Evolutionary conservation across 1,140 invertebrate species (phyloP), one percentile per base, ranked within the genome.

Genomic region (Magallana gigas): DNA sequence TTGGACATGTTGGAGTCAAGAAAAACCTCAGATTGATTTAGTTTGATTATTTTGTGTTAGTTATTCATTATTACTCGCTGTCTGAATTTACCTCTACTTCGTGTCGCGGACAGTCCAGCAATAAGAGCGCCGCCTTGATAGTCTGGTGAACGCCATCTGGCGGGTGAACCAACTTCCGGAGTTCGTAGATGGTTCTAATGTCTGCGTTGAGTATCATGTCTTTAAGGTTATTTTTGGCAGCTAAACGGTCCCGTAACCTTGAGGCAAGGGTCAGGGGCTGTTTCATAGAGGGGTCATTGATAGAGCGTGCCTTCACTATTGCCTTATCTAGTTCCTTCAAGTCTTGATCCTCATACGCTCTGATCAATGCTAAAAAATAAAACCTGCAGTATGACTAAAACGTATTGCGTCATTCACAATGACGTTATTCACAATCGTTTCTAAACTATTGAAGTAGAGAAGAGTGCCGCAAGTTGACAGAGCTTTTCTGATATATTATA

Each of bases 131-230:
- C 16, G 88, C 88, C 64, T 71, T 85, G n/a, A 89, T 68, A 14
- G 88, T 58, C 14, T 89, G 82, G 58, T 89, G 88, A n/a, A 86
- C 88, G n/a, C 88, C 88, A 23, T 23, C 59, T 23, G 88, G 88
- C 29, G 88, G 88, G 8, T 57, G 83, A 36, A 81, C 85, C 14
- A 86, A 85, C 14, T 86, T 86, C 57, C 85, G 57, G 12, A 89
- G 36, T 64, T 89, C 88, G 14, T 71, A 71, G 62, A 89, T 58
- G 9, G 82, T 83, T 29, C 81, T 84, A 36, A 83, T 71, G 56
- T 89, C 88, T 57, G 85, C 80, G 18, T 87, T 84, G 36, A 82
- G 64, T 4, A 84, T 81, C 18, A 68, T 86, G 18, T 88, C 88
- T 23, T 82, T 85, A n/a, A 89, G 85, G 29, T 59, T 60, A 23